A percentile compares a stretch with the other conserved stretches of the same genome.
Evolutionary conservation across 2,113 vertebrate genomes (phyloP).

Genomic region (Anseranas semipalmata): DNA sequence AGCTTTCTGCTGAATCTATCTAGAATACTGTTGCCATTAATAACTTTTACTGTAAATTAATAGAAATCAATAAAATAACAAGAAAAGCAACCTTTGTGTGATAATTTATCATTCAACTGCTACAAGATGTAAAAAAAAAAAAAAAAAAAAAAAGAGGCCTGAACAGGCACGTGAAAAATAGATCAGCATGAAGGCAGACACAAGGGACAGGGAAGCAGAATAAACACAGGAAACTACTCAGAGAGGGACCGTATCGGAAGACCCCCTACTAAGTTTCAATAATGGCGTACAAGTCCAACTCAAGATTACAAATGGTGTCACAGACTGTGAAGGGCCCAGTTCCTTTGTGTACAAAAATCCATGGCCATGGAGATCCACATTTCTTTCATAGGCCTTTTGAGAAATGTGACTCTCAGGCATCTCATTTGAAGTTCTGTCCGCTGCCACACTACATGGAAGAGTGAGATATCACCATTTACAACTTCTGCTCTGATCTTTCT

Average conservation of each 20-base stretch:
- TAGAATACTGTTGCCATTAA: background rate
- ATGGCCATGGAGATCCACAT: background rate
- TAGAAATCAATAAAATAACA: background rate
- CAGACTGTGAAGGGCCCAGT: background rate
- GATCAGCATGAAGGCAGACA: background rate
- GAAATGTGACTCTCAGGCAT: background rate
- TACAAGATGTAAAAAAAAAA: background rate
- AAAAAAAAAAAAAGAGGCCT: background rate
- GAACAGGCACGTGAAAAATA: background rate
- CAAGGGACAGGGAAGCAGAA: background rate
- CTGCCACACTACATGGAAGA: background rate
- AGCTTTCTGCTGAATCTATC: background rate
- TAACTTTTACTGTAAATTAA: background rate
- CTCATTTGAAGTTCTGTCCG: background rate
- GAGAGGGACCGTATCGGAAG: background rate
- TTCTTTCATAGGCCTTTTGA: background rate
- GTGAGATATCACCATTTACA: background rate
- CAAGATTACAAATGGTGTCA: background rate
- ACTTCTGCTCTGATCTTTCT: background rate
- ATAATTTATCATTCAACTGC: background rate
- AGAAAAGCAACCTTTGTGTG: background rate
- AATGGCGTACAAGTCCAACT: background rate
- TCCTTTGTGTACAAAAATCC: slow-evolving; percentile 7
- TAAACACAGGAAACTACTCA: background rate
- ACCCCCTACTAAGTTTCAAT: background rate